These are phyloP conservation scores for Matsumyia berberina DNA, from an alignment of 2,888 invertebrate species.

Conservation along the genomic window DNA sequence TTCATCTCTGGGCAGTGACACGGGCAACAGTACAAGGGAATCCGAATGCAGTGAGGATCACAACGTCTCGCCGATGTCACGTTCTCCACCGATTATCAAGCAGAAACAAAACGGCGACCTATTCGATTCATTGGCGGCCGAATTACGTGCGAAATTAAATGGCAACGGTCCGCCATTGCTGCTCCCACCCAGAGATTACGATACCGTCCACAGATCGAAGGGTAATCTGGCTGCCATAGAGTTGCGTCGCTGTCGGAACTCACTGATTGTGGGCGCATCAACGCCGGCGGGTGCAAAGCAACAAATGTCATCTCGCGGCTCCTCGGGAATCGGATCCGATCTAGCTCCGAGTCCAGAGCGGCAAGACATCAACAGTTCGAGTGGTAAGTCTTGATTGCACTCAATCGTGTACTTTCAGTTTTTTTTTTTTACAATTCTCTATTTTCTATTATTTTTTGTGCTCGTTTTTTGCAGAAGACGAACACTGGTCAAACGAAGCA, in stretches of 20 bases:
- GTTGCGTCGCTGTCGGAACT: constrained; percentile 85
- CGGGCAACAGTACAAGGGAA: constrained; percentile 88
- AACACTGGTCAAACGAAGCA: constrained; percentile 84
- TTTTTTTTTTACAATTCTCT: constrained; percentile 33
- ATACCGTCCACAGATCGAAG: constrained; percentile 91
- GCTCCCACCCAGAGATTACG: constrained; percentile 96
- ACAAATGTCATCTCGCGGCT: constrained; percentile 90
- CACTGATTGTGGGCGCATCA: constrained; percentile 82
- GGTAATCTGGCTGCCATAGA: constrained; percentile 91
- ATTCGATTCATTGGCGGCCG: constrained; percentile 96
- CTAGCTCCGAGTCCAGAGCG: constrained; percentile 93
- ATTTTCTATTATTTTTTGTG: constrained; percentile 6
- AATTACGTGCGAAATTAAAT: constrained; percentile 91
- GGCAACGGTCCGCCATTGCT: constrained; percentile 90
- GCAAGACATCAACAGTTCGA: constrained; percentile 84
- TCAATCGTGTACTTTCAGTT: constrained; percentile 28
- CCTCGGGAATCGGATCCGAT: constrained; percentile 95
- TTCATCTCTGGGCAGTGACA: constrained; percentile 91
- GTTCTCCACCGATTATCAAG: constrained; percentile 80
- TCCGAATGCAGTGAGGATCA: constrained; percentile 90
- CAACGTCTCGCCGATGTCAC: constrained; percentile 82
- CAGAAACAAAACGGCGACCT: constrained; percentile 88
- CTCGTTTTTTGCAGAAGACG: constrained; percentile 80
- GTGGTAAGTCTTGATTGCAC: constrained; percentile 81
- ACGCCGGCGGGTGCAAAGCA: constrained; percentile 83